Evolutionary conservation across 2,888 invertebrate species (phyloP).

Genomic region (Acheta domesticus): DNA sequence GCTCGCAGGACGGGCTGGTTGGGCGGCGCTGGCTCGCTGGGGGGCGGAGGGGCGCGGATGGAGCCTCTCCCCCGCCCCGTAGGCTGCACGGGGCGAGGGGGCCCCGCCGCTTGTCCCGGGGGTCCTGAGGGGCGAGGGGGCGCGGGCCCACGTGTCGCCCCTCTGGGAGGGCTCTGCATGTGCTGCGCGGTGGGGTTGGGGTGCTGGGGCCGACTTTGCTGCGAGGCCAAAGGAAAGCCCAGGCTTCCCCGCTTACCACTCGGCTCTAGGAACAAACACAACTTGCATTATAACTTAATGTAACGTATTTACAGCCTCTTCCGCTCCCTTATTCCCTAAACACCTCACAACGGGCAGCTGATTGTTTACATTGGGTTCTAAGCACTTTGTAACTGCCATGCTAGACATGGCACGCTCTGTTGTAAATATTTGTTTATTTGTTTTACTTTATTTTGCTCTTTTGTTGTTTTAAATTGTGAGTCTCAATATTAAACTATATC

Average conservation of each 20-base stretch:
- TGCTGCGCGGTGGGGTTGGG: slow-evolving; percentile 22
- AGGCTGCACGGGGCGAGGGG: slow-evolving; percentile 26
- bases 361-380: too few species aligned
- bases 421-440: too few species aligned
- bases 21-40: slow-evolving; percentile 50
- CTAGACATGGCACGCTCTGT: too few species aligned
- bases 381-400: too few species aligned
- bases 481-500: too few species aligned
- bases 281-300: too few species aligned
- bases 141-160: slow-evolving; percentile 31
- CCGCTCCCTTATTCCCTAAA: too few species aligned
- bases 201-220: not conserved
- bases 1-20: slow-evolving; percentile 47
- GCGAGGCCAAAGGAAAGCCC: not conserved
- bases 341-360: too few species aligned
- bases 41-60: slow-evolving; percentile 50
- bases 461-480: too few species aligned
- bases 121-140: slow-evolving; percentile 34
- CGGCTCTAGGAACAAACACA: not conserved
- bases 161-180: too few species aligned
- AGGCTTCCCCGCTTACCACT: not conserved
- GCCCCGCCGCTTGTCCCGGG: slow-evolving; percentile 32
- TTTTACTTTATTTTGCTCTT: too few species aligned
- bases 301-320: too few species aligned
- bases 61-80: slow-evolving; percentile 38